Evolutionary conservation across 2,888 invertebrate genomes (phyloP), one percentile per base, ranked within the genome.

Genomic region (Agrilus cyanescens): DNA sequence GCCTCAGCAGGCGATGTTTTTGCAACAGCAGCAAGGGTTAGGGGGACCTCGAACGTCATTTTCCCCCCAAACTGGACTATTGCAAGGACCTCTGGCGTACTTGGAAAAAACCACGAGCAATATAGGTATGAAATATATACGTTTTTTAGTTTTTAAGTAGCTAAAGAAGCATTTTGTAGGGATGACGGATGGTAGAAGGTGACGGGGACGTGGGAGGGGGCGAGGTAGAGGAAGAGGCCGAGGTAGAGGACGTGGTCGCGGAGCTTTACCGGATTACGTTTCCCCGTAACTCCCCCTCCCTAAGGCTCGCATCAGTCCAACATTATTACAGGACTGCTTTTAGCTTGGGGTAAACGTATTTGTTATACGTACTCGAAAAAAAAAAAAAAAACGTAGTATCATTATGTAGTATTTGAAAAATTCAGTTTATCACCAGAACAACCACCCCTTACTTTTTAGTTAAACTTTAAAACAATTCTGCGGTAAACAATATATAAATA

Each of bases 71-170:
- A 64, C 61, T 37, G 67, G 71, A 47, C 73, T 82, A 2, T 70
- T 87, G 42, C 87, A 86, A 53, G 88, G 89, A 6, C 90, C 89
- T 1, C 71, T 90, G 48, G 89, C 89, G 1, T 89, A 82, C 60
- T 70, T 91, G 47, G 89, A 90, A 71, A 88, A 89, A 72, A 88
- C 88, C 50, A 85, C 89, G 58, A 87, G 87, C 68, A 89, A 87
- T 69, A 89, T 90, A 76, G 89, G 78, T 76, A 64, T 48, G 40
- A 13, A 30, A 4, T 20, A 33, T 20, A 15, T 12, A 12, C 18
- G 5, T 18, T 13, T 13, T 18, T 44, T 20, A 37, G 13, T 39
- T 32, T 42, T 29, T 38, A 38, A 35, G 30, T 30, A 36, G 14
- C 12, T 3, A 4, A 12, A 12, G 4, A n/a, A 29, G 7, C 10